phyloP scores from a whole-genome alignment of 2,113 vertebrate genomes.

The Rhadina sibilatrix region DNA sequence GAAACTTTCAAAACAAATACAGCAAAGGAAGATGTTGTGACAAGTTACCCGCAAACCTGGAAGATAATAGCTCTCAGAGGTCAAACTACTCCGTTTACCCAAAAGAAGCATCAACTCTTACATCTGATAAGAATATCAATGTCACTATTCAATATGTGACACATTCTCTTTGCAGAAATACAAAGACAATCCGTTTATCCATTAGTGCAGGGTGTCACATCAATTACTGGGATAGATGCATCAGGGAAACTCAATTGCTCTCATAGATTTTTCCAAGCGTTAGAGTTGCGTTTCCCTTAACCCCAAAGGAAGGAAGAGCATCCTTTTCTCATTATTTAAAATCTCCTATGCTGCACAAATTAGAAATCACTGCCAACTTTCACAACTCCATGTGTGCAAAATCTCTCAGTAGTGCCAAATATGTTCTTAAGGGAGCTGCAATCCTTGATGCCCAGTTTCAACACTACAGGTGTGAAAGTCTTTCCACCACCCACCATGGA shows the following conservation, averaged over 20 bases:
- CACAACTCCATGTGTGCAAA: background rate
- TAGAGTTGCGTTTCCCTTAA: background rate
- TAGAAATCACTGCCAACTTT: background rate
- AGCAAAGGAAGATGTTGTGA: conserved; percentile 13
- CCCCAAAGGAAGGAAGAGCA: background rate
- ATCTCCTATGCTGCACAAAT: background rate
- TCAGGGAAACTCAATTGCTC: conserved; percentile 37
- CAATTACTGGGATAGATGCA: conserved; percentile 40
- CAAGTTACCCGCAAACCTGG: conserved; percentile 33
- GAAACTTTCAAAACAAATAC: conserved; percentile 23
- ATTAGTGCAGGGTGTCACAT: conserved; percentile 50
- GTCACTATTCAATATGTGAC: conserved; percentile 47
- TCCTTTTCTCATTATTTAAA: background rate
- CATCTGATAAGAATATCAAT: conserved; percentile 54
- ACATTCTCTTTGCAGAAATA: conserved; percentile 30
- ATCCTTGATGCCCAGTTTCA: background rate
- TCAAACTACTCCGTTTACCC: conserved; percentile 20
- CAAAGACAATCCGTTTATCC: conserved; percentile 43
- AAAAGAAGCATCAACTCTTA: conserved; percentile 38
- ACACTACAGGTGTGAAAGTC: background rate
- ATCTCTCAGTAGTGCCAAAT: background rate
- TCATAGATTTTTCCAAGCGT: conserved; percentile 30
- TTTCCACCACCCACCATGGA: background rate
- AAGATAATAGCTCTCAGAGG: conserved; percentile 24
- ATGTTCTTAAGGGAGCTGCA: background rate